Evolutionary conservation across 2,113 vertebrate genomes (phyloP).

Genomic region (Nibea albiflora): DNA sequence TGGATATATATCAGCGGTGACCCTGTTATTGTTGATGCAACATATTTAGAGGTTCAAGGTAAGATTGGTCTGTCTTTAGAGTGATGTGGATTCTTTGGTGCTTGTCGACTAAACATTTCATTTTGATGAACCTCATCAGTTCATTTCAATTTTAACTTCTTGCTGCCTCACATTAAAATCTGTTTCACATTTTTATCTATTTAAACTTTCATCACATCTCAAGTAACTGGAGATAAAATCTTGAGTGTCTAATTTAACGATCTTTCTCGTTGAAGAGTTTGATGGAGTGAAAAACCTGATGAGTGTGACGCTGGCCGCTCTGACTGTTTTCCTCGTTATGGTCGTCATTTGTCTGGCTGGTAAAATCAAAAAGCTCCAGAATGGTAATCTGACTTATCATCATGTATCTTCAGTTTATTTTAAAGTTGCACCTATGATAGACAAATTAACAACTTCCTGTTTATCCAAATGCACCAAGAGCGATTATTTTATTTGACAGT

Average conservation of each 20-base stretch:
- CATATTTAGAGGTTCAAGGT: conserved; percentile 46
- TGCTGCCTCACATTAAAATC: not conserved
- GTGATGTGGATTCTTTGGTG: conserved; percentile 15
- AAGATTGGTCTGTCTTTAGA: conserved; percentile 54
- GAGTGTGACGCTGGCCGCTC: not conserved
- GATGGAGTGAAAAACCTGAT: not conserved
- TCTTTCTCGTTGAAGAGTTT: not conserved
- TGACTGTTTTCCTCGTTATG: not conserved
- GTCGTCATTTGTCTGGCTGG: not conserved
- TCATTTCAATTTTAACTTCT: not conserved
- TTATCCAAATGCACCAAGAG: not conserved
- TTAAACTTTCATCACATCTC: not conserved
- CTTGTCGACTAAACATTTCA: not conserved
- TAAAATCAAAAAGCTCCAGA: not conserved
- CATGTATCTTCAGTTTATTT: not conserved
- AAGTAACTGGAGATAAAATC: not conserved
- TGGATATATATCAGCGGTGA: rapidly evolving
- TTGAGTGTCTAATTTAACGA: too few relatives aligned
- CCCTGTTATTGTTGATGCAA: not conserved
- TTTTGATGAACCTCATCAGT: not conserved
- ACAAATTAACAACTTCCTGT: not conserved
- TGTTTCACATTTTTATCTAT: not conserved
- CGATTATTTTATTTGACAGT: not conserved
- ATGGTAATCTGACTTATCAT: not conserved
- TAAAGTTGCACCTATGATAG: not conserved